These are phyloP conservation scores for Druon quercuslanigerum DNA, from an alignment of 1,140 invertebrate genomes.

Conservation along the genomic window DNA sequence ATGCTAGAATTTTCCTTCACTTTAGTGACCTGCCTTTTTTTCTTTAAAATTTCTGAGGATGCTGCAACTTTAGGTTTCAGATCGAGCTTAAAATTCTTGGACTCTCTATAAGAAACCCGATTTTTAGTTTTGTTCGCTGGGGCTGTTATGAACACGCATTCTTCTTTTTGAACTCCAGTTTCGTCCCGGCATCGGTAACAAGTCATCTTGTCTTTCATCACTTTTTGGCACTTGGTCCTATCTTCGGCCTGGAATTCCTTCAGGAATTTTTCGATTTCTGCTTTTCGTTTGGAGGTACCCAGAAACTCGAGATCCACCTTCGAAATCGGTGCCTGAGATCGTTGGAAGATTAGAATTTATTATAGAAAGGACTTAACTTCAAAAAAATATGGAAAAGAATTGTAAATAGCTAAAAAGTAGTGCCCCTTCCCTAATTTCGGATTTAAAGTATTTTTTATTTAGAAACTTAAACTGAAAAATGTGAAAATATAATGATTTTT, in stretches of 20 bases:
- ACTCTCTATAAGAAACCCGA: slow-evolving; percentile 35
- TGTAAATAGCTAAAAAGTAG: too few relatives aligned
- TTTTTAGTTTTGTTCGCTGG: slow-evolving; percentile 48
- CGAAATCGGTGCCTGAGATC: slow-evolving; percentile 32
- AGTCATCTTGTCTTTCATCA: slow-evolving; percentile 83
- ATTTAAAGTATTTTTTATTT: too few relatives aligned
- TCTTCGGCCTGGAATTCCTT: slow-evolving; percentile 83
- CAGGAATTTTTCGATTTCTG: slow-evolving; percentile 82
- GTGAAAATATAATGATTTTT: too few relatives aligned
- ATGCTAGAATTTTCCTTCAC: background rate
- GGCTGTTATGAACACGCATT: slow-evolving; percentile 83
- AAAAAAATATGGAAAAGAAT: too few relatives aligned
- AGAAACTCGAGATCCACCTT: slow-evolving; percentile 56
- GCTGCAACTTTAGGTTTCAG: background rate
- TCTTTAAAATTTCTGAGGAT: slow-evolving; percentile 33
- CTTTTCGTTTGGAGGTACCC: slow-evolving; percentile 64
- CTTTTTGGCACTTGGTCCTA: slow-evolving; percentile 82
- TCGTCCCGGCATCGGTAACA: slow-evolving; percentile 83
- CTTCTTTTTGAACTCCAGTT: slow-evolving; percentile 82
- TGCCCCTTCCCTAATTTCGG: too few relatives aligned
- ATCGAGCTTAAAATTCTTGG: slow-evolving; percentile 43
- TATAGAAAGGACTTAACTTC: background rate
- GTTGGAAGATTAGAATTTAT: slow-evolving; percentile 18
- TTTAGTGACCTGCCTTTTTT: slow-evolving; percentile 42
- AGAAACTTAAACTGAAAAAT: too few relatives aligned